phyloP scores from a whole-genome alignment of 2,113 vertebrate genomes.

The Siniperca knerii region DNA sequence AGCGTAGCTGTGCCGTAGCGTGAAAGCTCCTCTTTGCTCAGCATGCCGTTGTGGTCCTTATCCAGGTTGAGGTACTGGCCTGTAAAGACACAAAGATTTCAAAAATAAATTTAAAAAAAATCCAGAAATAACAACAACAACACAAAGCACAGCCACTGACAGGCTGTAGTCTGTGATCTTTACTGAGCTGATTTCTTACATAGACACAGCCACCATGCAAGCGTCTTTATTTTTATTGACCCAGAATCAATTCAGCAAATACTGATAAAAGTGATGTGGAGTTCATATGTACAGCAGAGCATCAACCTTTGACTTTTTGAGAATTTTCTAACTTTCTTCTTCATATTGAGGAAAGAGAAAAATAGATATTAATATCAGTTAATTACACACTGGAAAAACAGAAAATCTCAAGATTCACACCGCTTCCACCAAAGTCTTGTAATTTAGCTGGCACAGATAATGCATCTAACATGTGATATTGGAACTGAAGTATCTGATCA shows the following conservation, averaged over 20 bases:
- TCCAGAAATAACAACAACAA: background rate
- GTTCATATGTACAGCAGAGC: too few species aligned
- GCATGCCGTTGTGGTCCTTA: constrained; percentile 98
- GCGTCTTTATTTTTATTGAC: background rate
- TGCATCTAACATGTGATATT: background rate
- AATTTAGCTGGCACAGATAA: background rate
- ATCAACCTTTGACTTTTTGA: too few species aligned
- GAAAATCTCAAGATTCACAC: background rate
- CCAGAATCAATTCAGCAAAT: background rate
- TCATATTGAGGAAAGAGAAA: too few species aligned
- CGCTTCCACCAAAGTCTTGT: background rate
- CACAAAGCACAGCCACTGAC: background rate
- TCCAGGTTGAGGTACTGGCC: constrained; percentile 98
- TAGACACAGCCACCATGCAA: background rate
- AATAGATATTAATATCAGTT: too few species aligned
- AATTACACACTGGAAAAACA: background rate
- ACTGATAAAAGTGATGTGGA: too few species aligned
- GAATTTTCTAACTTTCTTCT: too few species aligned
- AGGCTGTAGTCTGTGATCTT: background rate
- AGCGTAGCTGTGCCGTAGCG: constrained; percentile 97
- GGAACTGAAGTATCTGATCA: background rate
- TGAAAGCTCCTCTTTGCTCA: constrained; percentile 98
- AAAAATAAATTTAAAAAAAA: background rate
- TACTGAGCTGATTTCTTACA: background rate
- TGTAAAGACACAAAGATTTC: constrained; percentile 58